Percentiles rank a stretch among this genome's conserved stretches.
phyloP scores from a whole-genome alignment of 2,113 vertebrate species.

The Alexandromys fortis region DNA sequence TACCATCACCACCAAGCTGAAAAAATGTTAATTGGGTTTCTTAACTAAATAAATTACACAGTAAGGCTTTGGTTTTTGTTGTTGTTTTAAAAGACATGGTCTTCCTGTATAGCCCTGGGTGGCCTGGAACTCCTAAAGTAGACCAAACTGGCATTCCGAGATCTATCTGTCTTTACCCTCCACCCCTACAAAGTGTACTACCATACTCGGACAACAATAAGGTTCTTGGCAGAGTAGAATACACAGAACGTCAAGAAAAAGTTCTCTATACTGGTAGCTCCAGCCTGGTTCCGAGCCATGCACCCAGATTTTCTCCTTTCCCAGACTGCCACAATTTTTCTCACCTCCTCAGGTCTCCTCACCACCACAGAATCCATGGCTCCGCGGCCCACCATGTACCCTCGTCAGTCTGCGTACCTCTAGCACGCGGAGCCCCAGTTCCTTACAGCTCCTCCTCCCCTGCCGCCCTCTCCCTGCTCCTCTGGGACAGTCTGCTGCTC shows the following conservation, averaged over 20 bases:
- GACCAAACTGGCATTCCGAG: not conserved
- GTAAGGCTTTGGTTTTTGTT: not conserved
- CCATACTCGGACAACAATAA: not conserved
- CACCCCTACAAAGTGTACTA: not conserved
- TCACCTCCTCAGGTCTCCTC: too few relatives aligned
- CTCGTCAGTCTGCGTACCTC: not conserved
- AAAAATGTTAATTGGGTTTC: not conserved
- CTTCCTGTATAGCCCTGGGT: not conserved
- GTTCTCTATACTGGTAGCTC: not conserved
- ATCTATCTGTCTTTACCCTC: not conserved
- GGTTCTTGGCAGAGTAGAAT: not conserved
- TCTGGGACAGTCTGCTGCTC: too few relatives aligned
- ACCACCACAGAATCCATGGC: fast-evolving
- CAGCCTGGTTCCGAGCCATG: not conserved
- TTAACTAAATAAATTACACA: not conserved
- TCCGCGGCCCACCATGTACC: not conserved
- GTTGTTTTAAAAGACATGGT: not conserved
- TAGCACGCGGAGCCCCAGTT: fast-evolving
- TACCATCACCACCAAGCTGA: too few relatives aligned
- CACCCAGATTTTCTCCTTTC: not conserved
- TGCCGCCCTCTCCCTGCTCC: fast-evolving
- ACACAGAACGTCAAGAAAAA: not conserved
- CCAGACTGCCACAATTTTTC: not conserved
- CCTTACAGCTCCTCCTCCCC: not conserved
- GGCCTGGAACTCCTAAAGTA: not conserved